These are phyloP conservation scores for Lepisosteus oculatus DNA, from an alignment of 2,113 vertebrate genomes.

Conservation along the genomic window DNA sequence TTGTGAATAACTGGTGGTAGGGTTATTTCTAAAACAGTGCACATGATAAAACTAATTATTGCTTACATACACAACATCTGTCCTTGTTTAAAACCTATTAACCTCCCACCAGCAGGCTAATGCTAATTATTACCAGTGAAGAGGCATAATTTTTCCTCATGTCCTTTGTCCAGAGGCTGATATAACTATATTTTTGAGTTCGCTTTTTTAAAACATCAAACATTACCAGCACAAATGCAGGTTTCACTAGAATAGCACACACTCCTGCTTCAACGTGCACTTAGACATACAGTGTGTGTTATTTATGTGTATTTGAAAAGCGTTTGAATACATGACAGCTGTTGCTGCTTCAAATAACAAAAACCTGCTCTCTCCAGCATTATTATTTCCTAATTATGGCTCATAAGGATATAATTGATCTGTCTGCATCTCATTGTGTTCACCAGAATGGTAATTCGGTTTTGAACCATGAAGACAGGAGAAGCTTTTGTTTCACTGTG, in stretches of 20 bases:
- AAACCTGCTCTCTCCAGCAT: neutral
- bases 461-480: neutral
- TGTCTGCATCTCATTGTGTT: neutral
- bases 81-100: constrained; percentile 42
- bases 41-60: neutral
- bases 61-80: constrained; percentile 21
- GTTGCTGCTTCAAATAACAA: neutral
- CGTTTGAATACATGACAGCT: neutral
- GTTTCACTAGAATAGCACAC: too few relatives aligned
- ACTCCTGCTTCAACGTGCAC: neutral
- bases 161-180: neutral
- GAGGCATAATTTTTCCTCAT: neutral
- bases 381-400: neutral
- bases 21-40: neutral
- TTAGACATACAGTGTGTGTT: neutral
- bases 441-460: neutral
- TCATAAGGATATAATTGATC: neutral
- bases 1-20: neutral
- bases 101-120: constrained; percentile 30
- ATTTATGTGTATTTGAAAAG: neutral
- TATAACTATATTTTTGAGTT: neutral
- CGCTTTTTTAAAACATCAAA: neutral
- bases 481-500: too few relatives aligned
- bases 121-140: neutral
- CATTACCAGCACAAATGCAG: neutral